Conservation (phyloP, 2,797 vertebrate species). For the Anguilla megastoma region DNA sequence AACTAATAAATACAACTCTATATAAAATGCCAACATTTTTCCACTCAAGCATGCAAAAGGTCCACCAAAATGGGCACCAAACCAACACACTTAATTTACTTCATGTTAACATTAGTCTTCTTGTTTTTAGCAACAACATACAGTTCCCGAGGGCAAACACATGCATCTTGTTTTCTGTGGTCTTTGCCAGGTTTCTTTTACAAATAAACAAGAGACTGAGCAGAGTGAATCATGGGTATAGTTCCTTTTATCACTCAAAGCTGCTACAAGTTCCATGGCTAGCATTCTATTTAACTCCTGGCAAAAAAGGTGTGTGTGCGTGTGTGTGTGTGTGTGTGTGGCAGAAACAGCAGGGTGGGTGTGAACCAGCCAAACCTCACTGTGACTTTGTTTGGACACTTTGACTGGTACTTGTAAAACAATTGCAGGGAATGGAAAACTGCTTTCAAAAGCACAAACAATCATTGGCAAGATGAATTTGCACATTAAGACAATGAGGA, state of each 20-base stretch:
- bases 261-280: not conserved
- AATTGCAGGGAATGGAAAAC: constrained; percentile 8
- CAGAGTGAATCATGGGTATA: not conserved
- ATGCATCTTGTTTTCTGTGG: not conserved
- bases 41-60: not conserved
- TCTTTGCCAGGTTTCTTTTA: not conserved
- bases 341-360: not conserved
- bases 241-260: not conserved
- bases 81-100: not conserved
- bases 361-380: constrained; percentile 1
- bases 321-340: not conserved
- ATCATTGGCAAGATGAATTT: constrained; percentile 13
- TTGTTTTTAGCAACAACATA: not conserved
- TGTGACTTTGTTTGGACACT: constrained; percentile 10
- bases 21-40: not conserved
- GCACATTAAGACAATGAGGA: constrained; percentile 18
- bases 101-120: not conserved
- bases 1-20: not conserved
- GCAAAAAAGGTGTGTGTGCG: not conserved
- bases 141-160: not conserved
- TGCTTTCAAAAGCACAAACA: not conserved
- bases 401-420: constrained; percentile 9
- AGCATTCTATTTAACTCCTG: not conserved
- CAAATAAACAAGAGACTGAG: not conserved
- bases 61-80: not conserved